Evolutionary conservation across 2,797 vertebrate genomes (phyloP).

Genomic region (Pipistrellus pygmaeus): DNA sequence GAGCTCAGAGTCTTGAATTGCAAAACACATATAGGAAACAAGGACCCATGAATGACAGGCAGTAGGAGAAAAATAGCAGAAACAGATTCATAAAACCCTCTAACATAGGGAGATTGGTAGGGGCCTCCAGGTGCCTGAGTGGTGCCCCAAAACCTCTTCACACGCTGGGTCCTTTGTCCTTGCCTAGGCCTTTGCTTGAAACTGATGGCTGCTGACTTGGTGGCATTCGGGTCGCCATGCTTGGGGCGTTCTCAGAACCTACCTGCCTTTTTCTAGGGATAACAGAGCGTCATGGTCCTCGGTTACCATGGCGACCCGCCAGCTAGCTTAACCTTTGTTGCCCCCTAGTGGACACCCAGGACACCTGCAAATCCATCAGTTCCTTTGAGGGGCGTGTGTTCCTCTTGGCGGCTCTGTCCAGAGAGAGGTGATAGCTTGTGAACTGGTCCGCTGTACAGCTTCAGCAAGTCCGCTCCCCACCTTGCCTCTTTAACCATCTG

Average conservation of each 20-base stretch:
- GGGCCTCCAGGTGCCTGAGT: accelerated
- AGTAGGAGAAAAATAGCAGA: background rate
- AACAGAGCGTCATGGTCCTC: accelerated
- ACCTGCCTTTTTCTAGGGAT: accelerated
- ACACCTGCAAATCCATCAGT: background rate
- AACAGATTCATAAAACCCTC: slow-evolving; percentile 13
- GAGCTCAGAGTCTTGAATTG: background rate
- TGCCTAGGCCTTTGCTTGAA: background rate
- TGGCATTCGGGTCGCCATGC: accelerated
- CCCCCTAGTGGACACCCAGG: background rate
- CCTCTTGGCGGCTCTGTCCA: background rate
- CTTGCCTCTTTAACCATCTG: background rate
- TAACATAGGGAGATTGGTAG: background rate
- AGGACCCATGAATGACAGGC: slow-evolving; percentile 14
- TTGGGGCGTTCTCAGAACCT: background rate
- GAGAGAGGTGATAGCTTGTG: background rate
- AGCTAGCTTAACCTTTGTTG: background rate
- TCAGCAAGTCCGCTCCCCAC: background rate
- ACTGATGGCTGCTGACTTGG: background rate
- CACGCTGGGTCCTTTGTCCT: background rate
- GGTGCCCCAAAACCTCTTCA: background rate
- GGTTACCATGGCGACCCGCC: slow-evolving; percentile 30
- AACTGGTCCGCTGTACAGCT: background rate
- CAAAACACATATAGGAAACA: slow-evolving; percentile 1
- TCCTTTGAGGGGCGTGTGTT: background rate